Percentiles rank a stretch among this genome's conserved stretches.
Evolutionary conservation across 2,113 vertebrate species (phyloP).

Genomic region (Axis porcinus): DNA sequence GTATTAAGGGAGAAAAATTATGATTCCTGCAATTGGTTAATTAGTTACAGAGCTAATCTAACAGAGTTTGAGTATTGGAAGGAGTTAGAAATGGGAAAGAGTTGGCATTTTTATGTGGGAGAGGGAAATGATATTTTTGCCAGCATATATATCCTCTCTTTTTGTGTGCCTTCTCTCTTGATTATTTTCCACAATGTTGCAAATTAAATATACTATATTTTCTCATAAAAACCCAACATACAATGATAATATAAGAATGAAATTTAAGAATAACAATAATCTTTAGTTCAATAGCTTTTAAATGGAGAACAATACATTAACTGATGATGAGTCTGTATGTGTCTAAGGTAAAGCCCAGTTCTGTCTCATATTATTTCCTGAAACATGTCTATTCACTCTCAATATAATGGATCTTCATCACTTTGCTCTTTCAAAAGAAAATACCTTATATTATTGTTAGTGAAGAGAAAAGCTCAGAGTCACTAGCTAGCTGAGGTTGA

Average conservation of each 20-base stretch:
- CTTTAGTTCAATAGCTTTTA: neutral
- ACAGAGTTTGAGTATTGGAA: neutral
- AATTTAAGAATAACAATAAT: neutral
- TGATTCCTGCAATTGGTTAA: neutral
- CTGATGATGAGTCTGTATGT: neutral
- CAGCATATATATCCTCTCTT: neutral
- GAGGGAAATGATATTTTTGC: neutral
- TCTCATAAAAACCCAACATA: neutral
- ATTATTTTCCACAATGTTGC: neutral
- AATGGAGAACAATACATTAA: neutral
- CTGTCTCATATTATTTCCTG: neutral
- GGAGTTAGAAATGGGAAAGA: neutral
- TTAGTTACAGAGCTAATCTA: neutral
- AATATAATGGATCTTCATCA: neutral
- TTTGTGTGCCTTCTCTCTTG: neutral
- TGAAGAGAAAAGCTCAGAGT: neutral
- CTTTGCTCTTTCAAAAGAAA: neutral
- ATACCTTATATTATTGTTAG: neutral
- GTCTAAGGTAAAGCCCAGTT: neutral
- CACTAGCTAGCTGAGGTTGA: neutral
- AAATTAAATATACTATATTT: neutral
- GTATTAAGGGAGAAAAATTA: neutral
- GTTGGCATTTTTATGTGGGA: fast-evolving
- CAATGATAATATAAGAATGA: neutral
- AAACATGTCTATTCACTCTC: fast-evolving